These are phyloP conservation scores for Acanthoscelides obtectus DNA, from an alignment of 2,888 invertebrate genomes.

Conservation along the genomic window DNA sequence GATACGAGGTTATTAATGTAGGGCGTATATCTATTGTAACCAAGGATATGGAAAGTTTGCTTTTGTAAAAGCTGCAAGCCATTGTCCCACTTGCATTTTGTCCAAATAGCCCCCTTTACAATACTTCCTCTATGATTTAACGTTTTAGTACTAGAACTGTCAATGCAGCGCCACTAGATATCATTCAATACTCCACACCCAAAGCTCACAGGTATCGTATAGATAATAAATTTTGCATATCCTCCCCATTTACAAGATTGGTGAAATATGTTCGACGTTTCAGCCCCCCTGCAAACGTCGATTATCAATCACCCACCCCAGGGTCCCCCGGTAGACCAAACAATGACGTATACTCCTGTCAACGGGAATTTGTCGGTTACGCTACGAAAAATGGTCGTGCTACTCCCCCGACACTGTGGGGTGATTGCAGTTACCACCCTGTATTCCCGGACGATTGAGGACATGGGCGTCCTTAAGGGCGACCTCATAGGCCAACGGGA, in stretches of 20 bases:
- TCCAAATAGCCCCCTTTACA: no score
- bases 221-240: neutral
- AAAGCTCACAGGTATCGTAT: no score
- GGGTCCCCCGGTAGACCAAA: neutral
- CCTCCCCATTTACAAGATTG: neutral
- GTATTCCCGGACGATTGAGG: neutral
- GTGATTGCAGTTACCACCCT: neutral
- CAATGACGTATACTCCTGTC: neutral
- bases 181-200: no score
- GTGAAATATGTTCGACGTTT: neutral
- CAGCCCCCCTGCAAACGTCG: neutral
- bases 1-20: no score
- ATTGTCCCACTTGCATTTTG: no score
- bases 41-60: no score
- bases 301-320: neutral
- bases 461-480: neutral
- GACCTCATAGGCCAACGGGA: no score
- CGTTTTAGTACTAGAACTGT: no score
- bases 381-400: neutral
- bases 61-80: no score
- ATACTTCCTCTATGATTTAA: no score
- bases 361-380: neutral
- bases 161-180: no score
- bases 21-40: no score
- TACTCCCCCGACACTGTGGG: neutral